These are phyloP conservation scores for Cantharis lateralis DNA, from an alignment of 2,888 invertebrate genomes.

Conservation along the genomic window DNA sequence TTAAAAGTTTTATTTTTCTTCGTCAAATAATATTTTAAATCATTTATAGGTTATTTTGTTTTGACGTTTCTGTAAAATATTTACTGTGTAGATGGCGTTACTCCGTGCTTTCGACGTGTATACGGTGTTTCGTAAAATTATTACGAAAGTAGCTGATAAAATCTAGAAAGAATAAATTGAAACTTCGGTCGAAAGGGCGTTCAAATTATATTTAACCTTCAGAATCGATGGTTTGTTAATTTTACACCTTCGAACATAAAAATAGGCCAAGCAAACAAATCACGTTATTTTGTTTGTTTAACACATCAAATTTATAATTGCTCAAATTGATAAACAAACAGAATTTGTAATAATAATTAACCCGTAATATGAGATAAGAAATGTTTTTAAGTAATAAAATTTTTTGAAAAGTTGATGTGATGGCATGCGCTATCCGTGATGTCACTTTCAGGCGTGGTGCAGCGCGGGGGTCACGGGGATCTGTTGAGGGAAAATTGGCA, in stretches of 20 bases:
- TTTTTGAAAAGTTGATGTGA: slow-evolving; percentile 19
- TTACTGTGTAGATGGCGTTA: neutral
- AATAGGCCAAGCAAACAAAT: neutral
- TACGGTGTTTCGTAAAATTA: neutral
- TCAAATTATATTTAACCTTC: neutral
- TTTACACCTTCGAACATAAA: neutral
- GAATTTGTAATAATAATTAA: neutral
- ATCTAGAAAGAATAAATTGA: neutral
- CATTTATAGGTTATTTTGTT: neutral
- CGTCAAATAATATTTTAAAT: neutral
- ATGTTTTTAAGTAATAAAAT: neutral
- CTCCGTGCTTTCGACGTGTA: neutral
- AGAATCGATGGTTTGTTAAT: neutral
- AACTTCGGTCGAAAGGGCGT: neutral
- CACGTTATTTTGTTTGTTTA: neutral
- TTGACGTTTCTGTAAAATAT: neutral
- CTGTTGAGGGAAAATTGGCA: slow-evolving; percentile 52
- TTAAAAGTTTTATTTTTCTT: neutral
- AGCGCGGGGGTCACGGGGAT: slow-evolving; percentile 43
- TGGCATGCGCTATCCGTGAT: slow-evolving; percentile 40
- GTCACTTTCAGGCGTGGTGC: slow-evolving; percentile 51
- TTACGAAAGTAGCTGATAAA: neutral
- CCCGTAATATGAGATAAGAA: neutral
- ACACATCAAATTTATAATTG: neutral
- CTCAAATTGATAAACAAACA: neutral